A percentile compares a stretch with the other conserved stretches of the same genome.
These are phyloP conservation scores for Stomatorhinus walkeri DNA, from an alignment of 2,797 vertebrate genomes.

Conservation along the genomic window DNA sequence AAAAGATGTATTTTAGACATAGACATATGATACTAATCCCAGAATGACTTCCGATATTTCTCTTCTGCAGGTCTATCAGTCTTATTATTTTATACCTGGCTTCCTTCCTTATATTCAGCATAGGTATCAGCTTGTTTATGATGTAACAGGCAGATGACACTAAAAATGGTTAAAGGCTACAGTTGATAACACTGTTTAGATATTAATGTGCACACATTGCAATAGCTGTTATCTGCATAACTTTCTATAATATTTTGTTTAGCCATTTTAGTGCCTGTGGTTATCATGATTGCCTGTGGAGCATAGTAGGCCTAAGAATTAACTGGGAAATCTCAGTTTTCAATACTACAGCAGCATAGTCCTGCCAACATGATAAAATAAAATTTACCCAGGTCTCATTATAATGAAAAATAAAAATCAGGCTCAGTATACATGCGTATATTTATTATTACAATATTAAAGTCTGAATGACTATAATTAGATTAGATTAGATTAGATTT, in stretches of 20 bases:
- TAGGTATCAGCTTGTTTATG: not conserved
- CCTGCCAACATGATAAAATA: not conserved
- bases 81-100: not conserved
- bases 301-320: not conserved
- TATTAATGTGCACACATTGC: not conserved
- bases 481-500: not conserved
- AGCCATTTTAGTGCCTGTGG: not conserved
- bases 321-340: not conserved
- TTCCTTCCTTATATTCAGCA: not conserved
- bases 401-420: not conserved
- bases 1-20: not conserved
- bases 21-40: not conserved
- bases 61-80: not conserved
- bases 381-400: not conserved
- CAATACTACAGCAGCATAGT: not conserved
- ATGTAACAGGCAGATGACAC: not conserved
- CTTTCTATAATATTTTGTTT: not conserved
- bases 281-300: not conserved
- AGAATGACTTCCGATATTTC: not conserved
- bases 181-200: not conserved
- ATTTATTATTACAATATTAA: not conserved
- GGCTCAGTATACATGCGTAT: not conserved
- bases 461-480: not conserved
- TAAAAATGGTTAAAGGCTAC: not conserved
- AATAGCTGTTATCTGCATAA: not conserved